These are phyloP conservation scores for Ianthella basta DNA, from an alignment of 37 sponge, comb jelly and placozoan species.

Conservation along the genomic window DNA sequence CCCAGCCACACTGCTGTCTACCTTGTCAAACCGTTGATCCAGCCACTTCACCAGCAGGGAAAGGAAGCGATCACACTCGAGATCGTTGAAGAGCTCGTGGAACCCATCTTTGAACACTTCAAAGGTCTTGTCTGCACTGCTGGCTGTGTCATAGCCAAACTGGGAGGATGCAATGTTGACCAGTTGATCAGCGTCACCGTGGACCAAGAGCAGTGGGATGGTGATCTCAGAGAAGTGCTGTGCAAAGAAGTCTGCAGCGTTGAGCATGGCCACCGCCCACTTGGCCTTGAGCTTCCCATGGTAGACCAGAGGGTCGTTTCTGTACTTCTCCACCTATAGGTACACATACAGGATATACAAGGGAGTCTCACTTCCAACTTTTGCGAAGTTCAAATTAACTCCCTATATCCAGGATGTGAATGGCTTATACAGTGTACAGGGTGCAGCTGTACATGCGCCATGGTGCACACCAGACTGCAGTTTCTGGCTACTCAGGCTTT, in stretches of 20 bases:
- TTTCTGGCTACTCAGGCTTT: too few species aligned
- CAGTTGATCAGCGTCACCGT: conserved; percentile 56
- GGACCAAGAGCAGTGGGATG: conserved; percentile 54
- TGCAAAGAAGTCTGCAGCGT: background rate
- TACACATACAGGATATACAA: background rate
- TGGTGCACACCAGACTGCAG: too few species aligned
- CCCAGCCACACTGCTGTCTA: background rate
- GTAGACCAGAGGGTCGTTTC: conserved; percentile 55
- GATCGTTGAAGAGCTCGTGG: conserved; percentile 70
- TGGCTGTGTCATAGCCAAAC: conserved; percentile 24
- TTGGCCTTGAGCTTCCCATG: conserved; percentile 53
- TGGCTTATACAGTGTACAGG: too few species aligned
- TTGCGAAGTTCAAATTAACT: too few species aligned
- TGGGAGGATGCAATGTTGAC: conserved; percentile 60
- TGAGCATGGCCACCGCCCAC: conserved; percentile 41
- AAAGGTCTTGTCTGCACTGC: conserved; percentile 51
- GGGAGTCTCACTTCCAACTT: background rate
- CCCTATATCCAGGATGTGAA: too few species aligned
- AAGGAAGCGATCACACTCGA: conserved; percentile 46
- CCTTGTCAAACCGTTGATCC: too few species aligned
- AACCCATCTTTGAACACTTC: conserved; percentile 57
- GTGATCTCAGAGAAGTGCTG: conserved; percentile 16
- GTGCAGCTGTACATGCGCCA: too few species aligned
- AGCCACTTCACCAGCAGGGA: conserved; percentile 59
- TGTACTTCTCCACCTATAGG: conserved; percentile 45